Conservation (phyloP, 2,113 vertebrate species). For the Anolis sagrei region DNA sequence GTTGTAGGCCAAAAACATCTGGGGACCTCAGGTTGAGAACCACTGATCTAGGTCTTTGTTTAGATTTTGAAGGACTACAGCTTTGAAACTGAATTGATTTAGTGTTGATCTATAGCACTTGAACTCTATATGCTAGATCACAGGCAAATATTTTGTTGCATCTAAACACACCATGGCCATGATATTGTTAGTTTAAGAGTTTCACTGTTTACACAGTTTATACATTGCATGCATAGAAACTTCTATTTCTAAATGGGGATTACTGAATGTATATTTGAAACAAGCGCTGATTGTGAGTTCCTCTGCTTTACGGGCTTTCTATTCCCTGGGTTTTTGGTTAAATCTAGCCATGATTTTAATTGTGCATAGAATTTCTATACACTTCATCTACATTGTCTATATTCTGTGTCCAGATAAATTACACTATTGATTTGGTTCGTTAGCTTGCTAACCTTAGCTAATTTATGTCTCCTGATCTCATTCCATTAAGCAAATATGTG, state of each 20-base stretch:
- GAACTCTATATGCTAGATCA: background rate
- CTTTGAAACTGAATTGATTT: background rate
- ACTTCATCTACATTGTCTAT: background rate
- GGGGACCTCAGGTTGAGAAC: too few species aligned
- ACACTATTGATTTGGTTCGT: background rate
- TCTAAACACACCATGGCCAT: too few species aligned
- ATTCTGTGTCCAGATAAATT: background rate
- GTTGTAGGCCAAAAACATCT: too few species aligned
- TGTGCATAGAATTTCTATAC: background rate
- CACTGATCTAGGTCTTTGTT: background rate
- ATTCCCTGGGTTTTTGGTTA: too few species aligned
- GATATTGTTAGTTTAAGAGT: too few species aligned
- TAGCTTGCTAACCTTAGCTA: background rate
- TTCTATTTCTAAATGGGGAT: too few species aligned
- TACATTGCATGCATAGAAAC: too few species aligned
- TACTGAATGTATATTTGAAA: too few species aligned
- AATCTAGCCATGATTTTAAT: background rate
- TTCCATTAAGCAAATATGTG: slow-evolving; percentile 13
- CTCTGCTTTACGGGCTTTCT: too few species aligned
- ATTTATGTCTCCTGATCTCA: background rate
- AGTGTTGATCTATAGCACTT: background rate
- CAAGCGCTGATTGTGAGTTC: too few species aligned
- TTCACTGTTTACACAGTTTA: too few species aligned
- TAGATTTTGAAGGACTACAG: background rate
- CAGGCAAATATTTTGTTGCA: too few species aligned